phyloP scores from a whole-genome alignment of 2,113 vertebrate genomes.

The Ochotona princeps region DNA sequence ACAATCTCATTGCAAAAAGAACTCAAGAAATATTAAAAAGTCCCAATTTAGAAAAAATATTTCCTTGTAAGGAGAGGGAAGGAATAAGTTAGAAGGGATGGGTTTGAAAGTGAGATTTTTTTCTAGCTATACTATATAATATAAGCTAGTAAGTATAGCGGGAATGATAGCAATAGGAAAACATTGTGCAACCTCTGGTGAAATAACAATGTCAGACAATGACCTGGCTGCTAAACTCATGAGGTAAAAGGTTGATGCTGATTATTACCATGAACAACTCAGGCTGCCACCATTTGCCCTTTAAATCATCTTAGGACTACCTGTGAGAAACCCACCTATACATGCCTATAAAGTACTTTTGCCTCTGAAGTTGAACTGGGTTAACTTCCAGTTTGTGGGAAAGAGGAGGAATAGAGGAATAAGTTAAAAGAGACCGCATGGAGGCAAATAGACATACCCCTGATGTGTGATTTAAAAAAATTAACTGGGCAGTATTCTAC shows the following conservation, averaged over 20 bases:
- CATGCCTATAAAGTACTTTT: background rate
- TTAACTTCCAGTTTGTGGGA: constrained; percentile 27
- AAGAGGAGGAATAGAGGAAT: constrained; percentile 1
- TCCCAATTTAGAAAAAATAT: background rate
- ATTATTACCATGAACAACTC: constrained; percentile 37
- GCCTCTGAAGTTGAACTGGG: constrained; percentile 6
- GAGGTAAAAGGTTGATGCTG: constrained; percentile 39
- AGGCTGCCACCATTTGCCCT: background rate
- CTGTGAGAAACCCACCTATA: background rate
- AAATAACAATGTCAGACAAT: constrained; percentile 34
- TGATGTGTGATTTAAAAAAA: background rate
- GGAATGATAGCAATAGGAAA: constrained; percentile 57
- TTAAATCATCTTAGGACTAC: constrained; percentile 14
- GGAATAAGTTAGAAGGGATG: background rate
- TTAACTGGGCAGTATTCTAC: background rate
- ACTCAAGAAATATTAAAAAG: constrained; percentile 16
- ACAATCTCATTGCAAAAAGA: constrained; percentile 30
- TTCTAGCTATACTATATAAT: background rate
- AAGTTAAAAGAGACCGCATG: constrained; percentile 32
- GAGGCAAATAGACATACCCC: constrained; percentile 30
- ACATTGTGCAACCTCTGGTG: constrained; percentile 48
- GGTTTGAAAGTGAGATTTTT: constrained; percentile 2
- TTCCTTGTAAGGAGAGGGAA: background rate
- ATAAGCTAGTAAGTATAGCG: background rate
- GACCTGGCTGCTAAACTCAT: constrained; percentile 1